Conservation (phyloP, 2,113 vertebrate genomes). For the Phrynosoma blainvillii region DNA sequence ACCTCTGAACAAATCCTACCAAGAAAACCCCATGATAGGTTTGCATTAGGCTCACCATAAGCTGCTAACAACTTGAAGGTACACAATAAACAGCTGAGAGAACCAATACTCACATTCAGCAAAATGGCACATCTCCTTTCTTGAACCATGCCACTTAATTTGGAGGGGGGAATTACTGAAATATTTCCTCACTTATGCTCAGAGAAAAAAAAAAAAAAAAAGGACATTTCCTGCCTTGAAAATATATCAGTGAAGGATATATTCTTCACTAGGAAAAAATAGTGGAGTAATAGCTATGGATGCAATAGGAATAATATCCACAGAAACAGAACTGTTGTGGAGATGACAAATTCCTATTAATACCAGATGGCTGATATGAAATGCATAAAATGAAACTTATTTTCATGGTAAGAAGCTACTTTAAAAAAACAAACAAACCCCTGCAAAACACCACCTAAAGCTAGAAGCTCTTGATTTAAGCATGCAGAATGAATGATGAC, state of each 20-base stretch:
- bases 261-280: not conserved
- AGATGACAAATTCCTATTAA: not conserved
- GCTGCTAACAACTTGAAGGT: too few species aligned
- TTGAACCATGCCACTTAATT: not conserved
- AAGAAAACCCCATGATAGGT: too few species aligned
- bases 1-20: too few species aligned
- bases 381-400: not conserved
- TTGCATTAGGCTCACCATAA: too few species aligned
- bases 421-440: not conserved
- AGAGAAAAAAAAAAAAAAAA: not conserved
- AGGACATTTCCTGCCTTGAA: not conserved
- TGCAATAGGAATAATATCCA: not conserved
- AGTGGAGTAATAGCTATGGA: not conserved
- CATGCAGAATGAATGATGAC: constrained; percentile 23
- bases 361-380: not conserved
- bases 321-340: not conserved
- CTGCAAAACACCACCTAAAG: not conserved
- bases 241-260: not conserved
- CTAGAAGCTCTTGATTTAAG: constrained; percentile 39
- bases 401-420: not conserved
- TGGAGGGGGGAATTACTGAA: too few species aligned
- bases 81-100: not conserved
- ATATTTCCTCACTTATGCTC: not conserved
- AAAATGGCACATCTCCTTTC: not conserved
- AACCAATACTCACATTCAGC: not conserved